A percentile compares a stretch with the other conserved stretches of the same genome.
These are phyloP conservation scores for Nephila pilipes DNA, from an alignment of 1,140 invertebrate genomes.

Conservation along the genomic window DNA sequence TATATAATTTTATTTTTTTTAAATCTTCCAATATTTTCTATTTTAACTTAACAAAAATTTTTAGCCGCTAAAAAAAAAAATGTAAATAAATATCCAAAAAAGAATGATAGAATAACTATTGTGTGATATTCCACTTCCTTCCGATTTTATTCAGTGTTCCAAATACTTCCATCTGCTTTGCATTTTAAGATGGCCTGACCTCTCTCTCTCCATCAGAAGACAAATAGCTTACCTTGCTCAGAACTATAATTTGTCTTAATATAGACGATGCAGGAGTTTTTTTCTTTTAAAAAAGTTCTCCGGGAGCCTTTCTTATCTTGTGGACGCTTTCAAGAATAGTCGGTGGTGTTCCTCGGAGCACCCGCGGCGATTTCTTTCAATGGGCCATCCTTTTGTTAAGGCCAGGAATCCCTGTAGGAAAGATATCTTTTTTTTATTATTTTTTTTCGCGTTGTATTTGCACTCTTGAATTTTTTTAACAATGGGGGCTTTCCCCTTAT, in stretches of 20 bases:
- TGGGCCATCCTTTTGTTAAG: conserved; percentile 53
- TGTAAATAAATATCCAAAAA: no score
- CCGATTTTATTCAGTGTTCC: not conserved
- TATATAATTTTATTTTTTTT: no score
- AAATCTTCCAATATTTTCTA: no score
- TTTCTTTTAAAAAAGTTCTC: not conserved
- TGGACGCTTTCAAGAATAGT: conserved; percentile 33
- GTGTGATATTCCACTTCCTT: no score
- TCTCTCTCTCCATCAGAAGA: not conserved
- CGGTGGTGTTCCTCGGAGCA: conserved; percentile 12
- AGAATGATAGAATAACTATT: no score
- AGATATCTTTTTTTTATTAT: not conserved
- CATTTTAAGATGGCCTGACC: not conserved
- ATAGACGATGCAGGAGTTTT: not conserved
- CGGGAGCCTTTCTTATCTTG: not conserved
- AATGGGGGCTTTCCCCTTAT: conserved; percentile 18
- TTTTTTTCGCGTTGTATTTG: conserved; percentile 35
- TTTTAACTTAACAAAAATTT: no score
- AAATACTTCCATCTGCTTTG: not conserved
- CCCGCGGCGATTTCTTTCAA: conserved; percentile 44
- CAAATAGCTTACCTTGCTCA: conserved; percentile 32
- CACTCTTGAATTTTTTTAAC: conserved; percentile 49
- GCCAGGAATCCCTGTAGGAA: conserved; percentile 18
- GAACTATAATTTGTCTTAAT: conserved; percentile 44
- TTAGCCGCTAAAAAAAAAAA: no score